Evolutionary conservation across 1,140 invertebrate species (phyloP), one percentile per base, ranked within the genome.

Genomic region (Zaprionus kolodkinae): DNA sequence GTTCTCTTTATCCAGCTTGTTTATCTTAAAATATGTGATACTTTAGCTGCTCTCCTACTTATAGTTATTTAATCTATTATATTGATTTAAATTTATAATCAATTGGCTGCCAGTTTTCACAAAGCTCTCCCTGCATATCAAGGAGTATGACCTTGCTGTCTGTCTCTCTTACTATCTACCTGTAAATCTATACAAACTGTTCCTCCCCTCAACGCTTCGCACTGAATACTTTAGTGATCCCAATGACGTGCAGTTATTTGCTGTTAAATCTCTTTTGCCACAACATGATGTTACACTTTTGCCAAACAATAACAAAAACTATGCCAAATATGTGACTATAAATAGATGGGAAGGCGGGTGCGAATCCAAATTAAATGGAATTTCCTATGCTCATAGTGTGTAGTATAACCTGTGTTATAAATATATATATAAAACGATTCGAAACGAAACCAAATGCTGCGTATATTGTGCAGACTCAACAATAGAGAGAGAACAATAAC

Each of bases 191-290:
- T 68, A 59, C 30, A 57, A 30, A 65, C 13, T 17, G 66, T 21
- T 21, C 21, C 12, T 17, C 6, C 27, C 13, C 50, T 25, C 35
- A 13, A 17, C 60, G 59, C 63, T 43, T 38, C 48, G 59, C 35
- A 67, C 66, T 68, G 64, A 54, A 83, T 72, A 52, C 21, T 79
- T 66, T 79, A 67, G 72, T 55, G 67, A 63, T 79, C 40, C 64
- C 52, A 57, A 67, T 78, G 76, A 76, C 48, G 71, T 78, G 80
- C 59, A 78, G 71, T 71, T 78, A 83, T 78, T 76, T 79, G 63
- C 63, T 66, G 72, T 55, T 60, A 45, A 80, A 72, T 79, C 48
- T 67, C 52, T 25, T 67, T 59, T 56, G 50, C 56, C 66, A 56
- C 60, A 82, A 25, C 56, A 40, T 69, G 79, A 74, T 81, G 65